Percentiles rank a stretch among this genome's conserved stretches.
Conservation (phyloP, 2,888 invertebrate genomes). For the Bimastos eiseni region DNA sequence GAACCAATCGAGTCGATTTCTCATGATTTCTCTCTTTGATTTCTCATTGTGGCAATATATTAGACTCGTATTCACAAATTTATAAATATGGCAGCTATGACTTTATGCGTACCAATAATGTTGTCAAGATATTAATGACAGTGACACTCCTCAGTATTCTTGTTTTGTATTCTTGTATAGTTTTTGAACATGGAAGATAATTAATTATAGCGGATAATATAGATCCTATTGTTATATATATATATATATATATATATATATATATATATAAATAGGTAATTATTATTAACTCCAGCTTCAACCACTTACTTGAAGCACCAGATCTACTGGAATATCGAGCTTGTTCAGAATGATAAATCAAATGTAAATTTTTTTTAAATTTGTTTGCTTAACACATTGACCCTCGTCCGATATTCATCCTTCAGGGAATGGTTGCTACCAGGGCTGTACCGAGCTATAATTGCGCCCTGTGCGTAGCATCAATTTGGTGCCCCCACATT, state of each 20-base stretch:
- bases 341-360: too few species aligned
- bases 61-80: background rate
- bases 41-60: background rate
- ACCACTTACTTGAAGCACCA: background rate
- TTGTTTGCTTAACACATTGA: too few species aligned
- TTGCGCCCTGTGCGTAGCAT: too few species aligned
- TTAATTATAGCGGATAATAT: background rate
- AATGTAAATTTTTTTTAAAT: too few species aligned
- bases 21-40: too few species aligned
- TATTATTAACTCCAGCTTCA: conserved; percentile 10
- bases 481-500: too few species aligned
- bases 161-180: background rate
- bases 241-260: too few species aligned
- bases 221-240: background rate
- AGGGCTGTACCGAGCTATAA: too few species aligned
- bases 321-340: too few species aligned
- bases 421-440: too few species aligned
- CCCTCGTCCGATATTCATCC: too few species aligned
- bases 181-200: background rate
- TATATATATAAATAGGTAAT: background rate
- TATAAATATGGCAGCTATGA: conserved; percentile 3
- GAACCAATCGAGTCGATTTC: background rate
- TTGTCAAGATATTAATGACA: background rate
- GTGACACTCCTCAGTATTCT: background rate
- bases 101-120: background rate